Evolutionary conservation across 1,140 invertebrate genomes (phyloP), one percentile per base, ranked within the genome.

Genomic region (Cydia strobilella): DNA sequence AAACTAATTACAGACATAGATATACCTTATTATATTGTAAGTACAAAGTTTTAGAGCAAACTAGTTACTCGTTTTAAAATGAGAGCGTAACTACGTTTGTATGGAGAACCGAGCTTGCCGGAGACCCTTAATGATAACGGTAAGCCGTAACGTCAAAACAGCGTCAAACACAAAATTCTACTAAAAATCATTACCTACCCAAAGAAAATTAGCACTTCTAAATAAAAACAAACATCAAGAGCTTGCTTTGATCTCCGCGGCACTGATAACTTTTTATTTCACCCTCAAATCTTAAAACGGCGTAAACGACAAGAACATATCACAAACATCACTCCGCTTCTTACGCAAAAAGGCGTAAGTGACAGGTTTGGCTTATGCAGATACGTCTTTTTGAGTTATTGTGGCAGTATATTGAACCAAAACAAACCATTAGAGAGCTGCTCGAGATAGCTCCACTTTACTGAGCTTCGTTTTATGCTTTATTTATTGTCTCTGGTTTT

Each of bases 391-490:
- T 62, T 66, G 25, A 84, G 85, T 84, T 89, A 23, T 23, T 23
- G n/a, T 59, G 54, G 54, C 20, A 2, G 51, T 59, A 59, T 59
- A 59, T 59, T 59, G 54, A 59, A 88, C 90, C 90, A 91, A 85
- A 91, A 91, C 90, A 91, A 91, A 91, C 90, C 90, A 82, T 91
- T 90, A 86, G 84, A 78, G 27, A 35, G 65, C 76, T 82, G 80
- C 84, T 88, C 85, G 84, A 84, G 83, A 76, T 74, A 75, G 86
- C 90, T 91, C 85, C 86, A 91, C 76, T 87, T 81, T 86, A 87
- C 79, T 81, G 80, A 51, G 78, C 72, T 82, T 81, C 74, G 78
- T 90, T 89, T 86, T 89, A 88, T 84, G 82, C 75, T 83, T 81
- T 86, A 84, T 86, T 85, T 84, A 86, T 69, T 79, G 74, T 48